Evolutionary conservation across 2,888 invertebrate species (phyloP).

Genomic region (Heliconius aoede): DNA sequence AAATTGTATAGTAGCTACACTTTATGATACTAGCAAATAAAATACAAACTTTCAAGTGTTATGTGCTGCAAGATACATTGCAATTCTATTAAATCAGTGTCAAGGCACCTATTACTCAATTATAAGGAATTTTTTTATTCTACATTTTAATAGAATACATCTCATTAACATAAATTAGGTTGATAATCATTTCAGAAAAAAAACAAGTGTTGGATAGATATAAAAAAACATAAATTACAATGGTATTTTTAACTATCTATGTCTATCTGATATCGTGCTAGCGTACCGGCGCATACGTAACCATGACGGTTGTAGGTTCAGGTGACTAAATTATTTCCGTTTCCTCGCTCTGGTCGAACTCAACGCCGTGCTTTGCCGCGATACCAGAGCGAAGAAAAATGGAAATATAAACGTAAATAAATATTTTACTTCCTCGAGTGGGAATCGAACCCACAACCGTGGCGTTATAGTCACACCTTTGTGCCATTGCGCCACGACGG

Average conservation of each 20-base stretch:
- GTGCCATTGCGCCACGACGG: too few relatives aligned
- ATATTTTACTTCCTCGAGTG: too few relatives aligned
- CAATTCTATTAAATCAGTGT: background rate
- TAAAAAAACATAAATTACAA: conserved; percentile 6
- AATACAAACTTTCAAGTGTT: background rate
- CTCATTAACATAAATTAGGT: conserved; percentile 22
- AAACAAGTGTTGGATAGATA: conserved; percentile 8
- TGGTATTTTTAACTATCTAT: background rate
- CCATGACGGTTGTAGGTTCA: too few relatives aligned
- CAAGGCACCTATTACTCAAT: background rate
- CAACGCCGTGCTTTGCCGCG: too few relatives aligned
- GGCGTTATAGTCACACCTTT: too few relatives aligned
- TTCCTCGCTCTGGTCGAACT: too few relatives aligned
- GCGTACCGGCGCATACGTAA: too few relatives aligned
- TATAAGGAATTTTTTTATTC: background rate
- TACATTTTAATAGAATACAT: conserved; percentile 1
- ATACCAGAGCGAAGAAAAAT: too few relatives aligned
- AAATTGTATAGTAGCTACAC: too few relatives aligned
- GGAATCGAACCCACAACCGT: too few relatives aligned
- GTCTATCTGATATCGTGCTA: background rate
- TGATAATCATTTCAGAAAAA: conserved; percentile 8
- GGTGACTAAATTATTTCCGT: too few relatives aligned
- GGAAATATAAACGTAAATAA: too few relatives aligned
- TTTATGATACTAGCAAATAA: background rate
- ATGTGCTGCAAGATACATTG: background rate